Evolutionary conservation across 2,113 vertebrate species (phyloP).

Genomic region (Phrynosoma blainvillii): DNA sequence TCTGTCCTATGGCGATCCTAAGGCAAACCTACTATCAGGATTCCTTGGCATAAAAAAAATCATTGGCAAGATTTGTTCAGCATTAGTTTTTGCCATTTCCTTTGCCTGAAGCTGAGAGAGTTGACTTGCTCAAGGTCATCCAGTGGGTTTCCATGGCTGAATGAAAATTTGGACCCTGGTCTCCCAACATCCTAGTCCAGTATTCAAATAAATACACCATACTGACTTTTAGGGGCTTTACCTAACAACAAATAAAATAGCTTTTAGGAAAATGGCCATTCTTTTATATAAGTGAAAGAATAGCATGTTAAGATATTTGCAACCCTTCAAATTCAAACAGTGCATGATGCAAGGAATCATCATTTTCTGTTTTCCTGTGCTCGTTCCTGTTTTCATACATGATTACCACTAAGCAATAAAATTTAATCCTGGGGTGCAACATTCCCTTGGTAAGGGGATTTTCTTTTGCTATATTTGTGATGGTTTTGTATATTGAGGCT

Average conservation of each 20-base stretch:
- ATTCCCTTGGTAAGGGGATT: not conserved
- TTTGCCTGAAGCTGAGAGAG: too few species aligned
- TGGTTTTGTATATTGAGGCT: not conserved
- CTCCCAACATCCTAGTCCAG: too few species aligned
- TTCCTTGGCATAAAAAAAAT: too few species aligned
- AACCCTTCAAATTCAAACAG: not conserved
- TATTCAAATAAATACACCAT: too few species aligned
- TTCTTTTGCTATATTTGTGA: not conserved
- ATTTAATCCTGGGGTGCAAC: not conserved
- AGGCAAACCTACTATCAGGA: too few species aligned
- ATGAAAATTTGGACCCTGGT: too few species aligned
- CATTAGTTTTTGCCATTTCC: too few species aligned
- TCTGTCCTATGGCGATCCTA: too few species aligned
- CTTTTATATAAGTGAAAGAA: not conserved
- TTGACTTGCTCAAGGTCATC: too few species aligned
- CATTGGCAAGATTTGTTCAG: too few species aligned
- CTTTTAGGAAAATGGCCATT: not conserved
- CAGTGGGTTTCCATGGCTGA: too few species aligned
- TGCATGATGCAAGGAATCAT: not conserved
- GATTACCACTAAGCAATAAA: not conserved
- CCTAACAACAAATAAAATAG: not conserved
- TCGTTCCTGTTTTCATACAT: not conserved
- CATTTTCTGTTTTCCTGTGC: not conserved
- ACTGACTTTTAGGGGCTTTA: too few species aligned
- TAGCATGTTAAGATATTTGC: not conserved